phyloP scores from a whole-genome alignment of 2,888 invertebrate species.

The Drosophila infuscata region DNA sequence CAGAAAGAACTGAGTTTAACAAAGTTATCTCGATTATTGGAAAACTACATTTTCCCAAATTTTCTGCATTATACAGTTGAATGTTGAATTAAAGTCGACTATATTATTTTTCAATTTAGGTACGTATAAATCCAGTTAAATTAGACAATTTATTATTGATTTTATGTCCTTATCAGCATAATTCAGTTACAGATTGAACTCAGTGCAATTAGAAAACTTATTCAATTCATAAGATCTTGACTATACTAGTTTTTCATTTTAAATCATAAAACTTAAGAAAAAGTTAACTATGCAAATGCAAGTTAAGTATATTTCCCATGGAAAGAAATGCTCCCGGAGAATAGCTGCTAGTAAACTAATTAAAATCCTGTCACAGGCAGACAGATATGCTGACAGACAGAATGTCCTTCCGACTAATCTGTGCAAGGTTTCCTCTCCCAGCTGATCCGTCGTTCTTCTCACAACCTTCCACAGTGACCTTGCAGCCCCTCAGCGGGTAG shows the following conservation, averaged over 20 bases:
- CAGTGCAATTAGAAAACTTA: neutral
- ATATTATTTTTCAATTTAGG: too few relatives aligned
- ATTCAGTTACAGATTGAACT: neutral
- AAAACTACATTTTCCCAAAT: neutral
- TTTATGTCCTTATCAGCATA: neutral
- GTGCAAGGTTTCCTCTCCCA: constrained; percentile 38
- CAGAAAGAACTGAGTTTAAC: neutral
- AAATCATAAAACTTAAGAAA: neutral
- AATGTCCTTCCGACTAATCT: constrained; percentile 32
- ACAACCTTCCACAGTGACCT: constrained; percentile 44
- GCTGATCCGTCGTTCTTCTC: constrained; percentile 46
- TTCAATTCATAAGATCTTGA: neutral
- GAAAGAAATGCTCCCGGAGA: constrained; percentile 14
- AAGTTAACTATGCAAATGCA: neutral
- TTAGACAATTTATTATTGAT: neutral
- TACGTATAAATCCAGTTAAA: neutral
- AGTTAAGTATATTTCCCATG: neutral
- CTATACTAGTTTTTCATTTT: neutral
- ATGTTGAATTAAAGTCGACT: neutral
- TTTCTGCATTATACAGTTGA: neutral
- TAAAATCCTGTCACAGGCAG: constrained; percentile 26
- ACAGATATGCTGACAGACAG: constrained; percentile 13
- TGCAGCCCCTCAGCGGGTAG: constrained; percentile 38
- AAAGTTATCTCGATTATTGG: neutral
- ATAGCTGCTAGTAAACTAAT: constrained; percentile 23